phyloP scores from a whole-genome alignment of 1,140 invertebrate genomes.

The Listronotus bonariensis region DNA sequence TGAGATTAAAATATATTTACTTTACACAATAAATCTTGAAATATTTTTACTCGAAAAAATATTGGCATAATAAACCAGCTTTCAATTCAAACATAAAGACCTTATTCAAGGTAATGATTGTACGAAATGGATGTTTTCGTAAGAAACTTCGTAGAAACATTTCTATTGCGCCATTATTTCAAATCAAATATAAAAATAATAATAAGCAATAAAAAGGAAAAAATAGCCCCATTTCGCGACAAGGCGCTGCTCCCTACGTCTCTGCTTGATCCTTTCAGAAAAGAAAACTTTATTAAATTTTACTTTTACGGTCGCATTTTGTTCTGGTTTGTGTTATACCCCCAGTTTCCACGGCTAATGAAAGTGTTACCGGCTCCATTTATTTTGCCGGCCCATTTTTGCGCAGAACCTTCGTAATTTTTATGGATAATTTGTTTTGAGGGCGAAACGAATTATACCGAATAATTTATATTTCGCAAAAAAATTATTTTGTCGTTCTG shows the following conservation, averaged over 20 bases:
- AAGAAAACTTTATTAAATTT: constrained; percentile 42
- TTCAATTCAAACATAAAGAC: not conserved
- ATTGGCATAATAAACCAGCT: no score
- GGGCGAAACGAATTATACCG: constrained; percentile 32
- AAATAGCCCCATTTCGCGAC: constrained; percentile 36
- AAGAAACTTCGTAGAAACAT: not conserved
- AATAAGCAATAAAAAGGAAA: constrained; percentile 40
- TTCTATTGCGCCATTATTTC: constrained; percentile 23
- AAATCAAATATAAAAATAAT: constrained; percentile 32
- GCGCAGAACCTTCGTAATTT: constrained; percentile 35
- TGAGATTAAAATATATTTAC: no score
- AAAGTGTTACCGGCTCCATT: constrained; percentile 39
- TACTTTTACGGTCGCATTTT: constrained; percentile 40
- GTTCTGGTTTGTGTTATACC: constrained; percentile 39
- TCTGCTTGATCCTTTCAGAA: constrained; percentile 31
- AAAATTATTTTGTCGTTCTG: constrained; percentile 27
- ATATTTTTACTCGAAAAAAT: no score
- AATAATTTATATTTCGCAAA: constrained; percentile 32
- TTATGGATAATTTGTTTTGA: constrained; percentile 40
- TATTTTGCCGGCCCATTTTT: constrained; percentile 32
- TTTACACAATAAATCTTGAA: no score
- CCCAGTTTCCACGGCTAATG: constrained; percentile 35
- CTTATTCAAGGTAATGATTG: not conserved
- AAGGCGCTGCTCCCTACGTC: constrained; percentile 31
- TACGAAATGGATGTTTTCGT: constrained; percentile 14